phyloP scores from a whole-genome alignment of 2,888 invertebrate genomes.

The Zaprionus lineosus region DNA sequence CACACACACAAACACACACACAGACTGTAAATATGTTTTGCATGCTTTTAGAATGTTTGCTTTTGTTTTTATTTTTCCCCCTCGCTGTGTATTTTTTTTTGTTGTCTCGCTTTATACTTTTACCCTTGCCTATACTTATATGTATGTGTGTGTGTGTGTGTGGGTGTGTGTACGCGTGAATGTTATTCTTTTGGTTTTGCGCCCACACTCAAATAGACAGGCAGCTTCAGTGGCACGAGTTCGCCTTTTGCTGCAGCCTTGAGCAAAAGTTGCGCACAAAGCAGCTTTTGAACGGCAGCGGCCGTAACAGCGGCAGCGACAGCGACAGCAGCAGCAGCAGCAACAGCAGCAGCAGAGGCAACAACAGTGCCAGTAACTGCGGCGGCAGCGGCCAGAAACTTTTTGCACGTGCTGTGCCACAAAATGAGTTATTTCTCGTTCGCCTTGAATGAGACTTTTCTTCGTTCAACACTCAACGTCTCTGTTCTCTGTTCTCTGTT shows the following conservation, averaged over 20 bases:
- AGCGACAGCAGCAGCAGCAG: slow-evolving; percentile 3
- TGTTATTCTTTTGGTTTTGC: slow-evolving; percentile 6
- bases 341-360: slow-evolving; percentile 16
- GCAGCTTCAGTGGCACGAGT: slow-evolving; percentile 40
- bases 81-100: background rate
- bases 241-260: slow-evolving; percentile 47
- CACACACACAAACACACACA: slow-evolving; percentile 1
- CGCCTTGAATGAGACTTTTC: slow-evolving; percentile 37
- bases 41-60: slow-evolving; percentile 49
- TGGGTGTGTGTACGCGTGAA: no score
- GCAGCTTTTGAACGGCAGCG: slow-evolving; percentile 47
- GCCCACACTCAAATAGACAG: slow-evolving; percentile 31
- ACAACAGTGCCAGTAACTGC: slow-evolving; percentile 2
- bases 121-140: background rate
- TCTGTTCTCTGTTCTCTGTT: background rate
- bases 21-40: slow-evolving; percentile 47
- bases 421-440: slow-evolving; percentile 63
- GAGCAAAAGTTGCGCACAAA: slow-evolving; percentile 54
- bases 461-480: background rate
- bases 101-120: slow-evolving; percentile 8
- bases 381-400: slow-evolving; percentile 31
- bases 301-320: slow-evolving; percentile 1
- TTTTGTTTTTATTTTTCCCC: slow-evolving; percentile 20
- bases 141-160: no score
- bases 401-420: slow-evolving; percentile 64